phyloP scores from a whole-genome alignment of 2,888 invertebrate species.

The Terebella lapidaria region DNA sequence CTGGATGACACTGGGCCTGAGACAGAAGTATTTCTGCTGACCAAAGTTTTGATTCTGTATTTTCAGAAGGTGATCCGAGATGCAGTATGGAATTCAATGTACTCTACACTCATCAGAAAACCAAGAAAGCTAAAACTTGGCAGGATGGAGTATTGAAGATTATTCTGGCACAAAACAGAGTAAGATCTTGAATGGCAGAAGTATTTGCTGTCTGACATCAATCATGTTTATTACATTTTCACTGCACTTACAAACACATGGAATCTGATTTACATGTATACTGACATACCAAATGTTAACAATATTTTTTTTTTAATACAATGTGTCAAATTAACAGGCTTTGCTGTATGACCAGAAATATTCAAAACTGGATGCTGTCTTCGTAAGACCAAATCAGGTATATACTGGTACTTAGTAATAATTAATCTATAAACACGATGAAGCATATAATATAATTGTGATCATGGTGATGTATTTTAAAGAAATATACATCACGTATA shows the following conservation, averaged over 20 bases:
- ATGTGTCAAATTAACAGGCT: background rate
- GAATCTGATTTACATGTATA: no score
- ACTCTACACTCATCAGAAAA: conserved; percentile 41
- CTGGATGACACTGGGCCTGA: no score
- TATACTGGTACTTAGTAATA: background rate
- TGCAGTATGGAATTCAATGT: no score
- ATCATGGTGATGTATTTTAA: no score
- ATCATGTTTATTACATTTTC: no score
- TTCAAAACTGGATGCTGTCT: background rate
- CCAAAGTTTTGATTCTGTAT: no score
- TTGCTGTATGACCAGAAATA: background rate
- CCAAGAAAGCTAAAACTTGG: conserved; percentile 44
- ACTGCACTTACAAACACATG: no score
- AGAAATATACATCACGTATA: no score
- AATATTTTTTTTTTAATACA: background rate
- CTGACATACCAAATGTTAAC: background rate
- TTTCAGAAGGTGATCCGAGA: no score
- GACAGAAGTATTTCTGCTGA: no score
- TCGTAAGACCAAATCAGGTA: background rate
- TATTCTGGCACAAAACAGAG: background rate
- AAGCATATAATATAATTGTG: background rate
- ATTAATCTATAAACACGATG: background rate
- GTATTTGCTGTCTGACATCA: no score
- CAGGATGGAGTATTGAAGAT: conserved; percentile 35
- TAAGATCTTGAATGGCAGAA: background rate